Evolutionary conservation across 1,140 invertebrate species (phyloP), one percentile per base, ranked within the genome.

Genomic region (Zaprionus nigranus): DNA sequence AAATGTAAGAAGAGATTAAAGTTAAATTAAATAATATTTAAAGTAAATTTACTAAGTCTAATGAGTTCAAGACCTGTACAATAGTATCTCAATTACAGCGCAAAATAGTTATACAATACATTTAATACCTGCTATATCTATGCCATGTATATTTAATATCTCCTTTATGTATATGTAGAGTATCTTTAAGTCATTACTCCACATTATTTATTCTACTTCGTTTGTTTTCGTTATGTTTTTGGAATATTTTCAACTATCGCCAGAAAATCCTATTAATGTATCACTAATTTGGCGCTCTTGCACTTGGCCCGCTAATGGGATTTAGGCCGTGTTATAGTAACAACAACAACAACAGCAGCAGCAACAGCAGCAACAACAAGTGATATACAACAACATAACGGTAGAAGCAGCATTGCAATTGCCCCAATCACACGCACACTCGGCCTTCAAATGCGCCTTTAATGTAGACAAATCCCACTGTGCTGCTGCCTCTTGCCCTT

Each of bases 371-470:
- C 5, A 53, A 22, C 54, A 59, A 59, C 36, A 58, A 51, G 30
- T 22, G 30, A 30, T 30, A 1, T 6, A 22, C 22, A 63, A 43
- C 40, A 43, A 43, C 34, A 66, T 15, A 22, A 56, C 54, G 58
- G 38, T 34, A 26, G 9, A 56, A n/a, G n/a, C 1, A n/a, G 38
- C 38, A n/a, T n/a, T 2, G 38, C 38, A n/a, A 40, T 40, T 40
- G 38, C 15, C 15, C n/a, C 38, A n/a, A 46, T 46, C 38, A 11
- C 20, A 22, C 26, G 24, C 53, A 56, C 63, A 65, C 63, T 34
- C 28, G 68, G 68, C 73, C 73, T 75, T 75, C 73, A 71, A 59
- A 71, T 22, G 5, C 36, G n/a, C 59, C 9, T 24, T 67, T 63
- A 75, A 63, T 69, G 53, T 40, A 0, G 57, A 56, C 36, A 68